Conservation (phyloP, 2,113 vertebrate species). For the Gymnogyps californianus region DNA sequence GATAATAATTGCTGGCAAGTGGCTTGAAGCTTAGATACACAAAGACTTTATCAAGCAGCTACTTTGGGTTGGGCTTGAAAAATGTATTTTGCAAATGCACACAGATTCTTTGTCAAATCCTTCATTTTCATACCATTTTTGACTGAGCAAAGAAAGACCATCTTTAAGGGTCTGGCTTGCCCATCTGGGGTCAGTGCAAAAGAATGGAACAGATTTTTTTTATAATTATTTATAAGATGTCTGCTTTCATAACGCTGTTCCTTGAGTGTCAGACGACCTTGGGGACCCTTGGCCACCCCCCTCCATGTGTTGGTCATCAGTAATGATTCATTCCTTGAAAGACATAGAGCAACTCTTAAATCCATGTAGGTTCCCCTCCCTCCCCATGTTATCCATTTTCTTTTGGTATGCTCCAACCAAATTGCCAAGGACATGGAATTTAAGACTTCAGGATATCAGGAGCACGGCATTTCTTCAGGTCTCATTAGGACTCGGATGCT, state of each 20-base stretch:
- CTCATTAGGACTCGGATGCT: background rate
- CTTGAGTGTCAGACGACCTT: constrained; percentile 65
- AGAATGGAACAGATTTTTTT: constrained; percentile 74
- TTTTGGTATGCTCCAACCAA: background rate
- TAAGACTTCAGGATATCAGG: background rate
- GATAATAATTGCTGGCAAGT: background rate
- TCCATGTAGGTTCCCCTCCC: background rate
- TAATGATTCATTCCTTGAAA: constrained; percentile 44
- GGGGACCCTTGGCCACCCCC: constrained; percentile 40
- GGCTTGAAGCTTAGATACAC: background rate
- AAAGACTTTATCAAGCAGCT: background rate
- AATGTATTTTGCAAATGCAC: background rate
- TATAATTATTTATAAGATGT: constrained; percentile 82
- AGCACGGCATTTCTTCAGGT: background rate
- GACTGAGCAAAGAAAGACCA: constrained; percentile 21
- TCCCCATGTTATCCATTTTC: background rate
- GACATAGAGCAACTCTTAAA: background rate
- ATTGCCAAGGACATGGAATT: background rate
- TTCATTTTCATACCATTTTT: constrained; percentile 43
- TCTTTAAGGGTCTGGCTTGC: constrained; percentile 48
- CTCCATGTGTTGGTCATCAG: constrained; percentile 62
- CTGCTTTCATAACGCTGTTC: constrained; percentile 68
- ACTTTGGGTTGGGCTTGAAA: background rate
- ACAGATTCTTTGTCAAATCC: constrained; percentile 27
- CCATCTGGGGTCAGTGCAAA: constrained; percentile 62